Evolutionary conservation across 1,140 invertebrate species (phyloP).

Genomic region (Arion vulgaris): DNA sequence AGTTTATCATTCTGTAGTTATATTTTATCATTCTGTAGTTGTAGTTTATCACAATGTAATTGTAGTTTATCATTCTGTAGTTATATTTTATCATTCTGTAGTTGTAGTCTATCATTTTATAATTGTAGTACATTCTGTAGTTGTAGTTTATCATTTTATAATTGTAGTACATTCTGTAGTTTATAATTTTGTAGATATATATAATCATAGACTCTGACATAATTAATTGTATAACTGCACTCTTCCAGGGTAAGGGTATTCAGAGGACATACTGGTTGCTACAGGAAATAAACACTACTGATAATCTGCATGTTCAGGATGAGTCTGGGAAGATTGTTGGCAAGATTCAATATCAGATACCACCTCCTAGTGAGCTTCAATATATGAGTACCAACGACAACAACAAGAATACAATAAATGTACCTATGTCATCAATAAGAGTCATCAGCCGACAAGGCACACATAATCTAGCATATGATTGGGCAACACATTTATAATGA

Average conservation of each 20-base stretch:
- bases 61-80: too few species aligned
- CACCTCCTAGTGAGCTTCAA: neutral
- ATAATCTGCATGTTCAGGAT: neutral
- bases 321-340: neutral
- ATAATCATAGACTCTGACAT: too few species aligned
- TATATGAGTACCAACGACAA: neutral
- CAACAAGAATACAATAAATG: neutral
- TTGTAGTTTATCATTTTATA: too few species aligned
- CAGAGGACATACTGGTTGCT: conserved; percentile 90
- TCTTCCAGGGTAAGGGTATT: conserved; percentile 83
- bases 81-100: too few species aligned
- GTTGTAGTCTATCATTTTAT: too few species aligned
- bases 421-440: neutral
- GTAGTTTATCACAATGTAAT: too few species aligned
- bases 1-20: too few species aligned
- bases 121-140: too few species aligned
- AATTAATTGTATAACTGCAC: too few species aligned
- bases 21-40: too few species aligned
- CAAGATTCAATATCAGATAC: neutral
- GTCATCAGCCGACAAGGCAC: neutral
- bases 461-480: neutral
- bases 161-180: too few species aligned
- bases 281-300: conserved; percentile 70
- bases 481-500: neutral
- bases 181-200: too few species aligned